These are phyloP conservation scores for Bucco capensis DNA, from an alignment of 2,113 vertebrate genomes.

Conservation along the genomic window DNA sequence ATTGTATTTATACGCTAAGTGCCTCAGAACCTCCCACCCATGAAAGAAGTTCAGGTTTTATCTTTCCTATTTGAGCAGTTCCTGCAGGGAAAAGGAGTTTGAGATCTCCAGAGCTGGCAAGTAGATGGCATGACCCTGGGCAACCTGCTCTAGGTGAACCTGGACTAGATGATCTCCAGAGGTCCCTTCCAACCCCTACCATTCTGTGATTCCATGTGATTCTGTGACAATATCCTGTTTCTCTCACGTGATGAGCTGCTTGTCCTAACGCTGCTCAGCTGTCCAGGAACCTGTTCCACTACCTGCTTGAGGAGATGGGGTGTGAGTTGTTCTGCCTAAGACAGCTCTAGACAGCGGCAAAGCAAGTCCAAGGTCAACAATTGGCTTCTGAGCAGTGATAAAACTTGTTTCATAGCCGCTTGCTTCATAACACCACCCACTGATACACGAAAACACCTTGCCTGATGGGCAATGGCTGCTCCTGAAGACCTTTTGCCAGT, in stretches of 20 bases:
- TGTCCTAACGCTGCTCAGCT: background rate
- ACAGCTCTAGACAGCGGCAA: background rate
- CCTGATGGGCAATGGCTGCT: background rate
- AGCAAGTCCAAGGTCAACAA: background rate
- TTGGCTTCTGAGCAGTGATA: background rate
- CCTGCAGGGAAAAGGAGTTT: background rate
- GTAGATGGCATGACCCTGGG: background rate
- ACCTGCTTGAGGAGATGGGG: background rate
- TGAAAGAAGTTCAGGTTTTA: background rate
- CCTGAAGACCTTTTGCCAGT: background rate
- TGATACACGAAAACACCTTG: background rate
- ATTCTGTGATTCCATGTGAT: background rate
- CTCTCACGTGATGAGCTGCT: fast-evolving
- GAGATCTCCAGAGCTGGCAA: background rate
- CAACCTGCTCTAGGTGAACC: background rate
- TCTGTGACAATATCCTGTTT: background rate
- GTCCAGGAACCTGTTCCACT: background rate
- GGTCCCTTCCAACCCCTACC: background rate
- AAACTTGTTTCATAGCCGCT: background rate
- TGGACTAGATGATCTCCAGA: background rate
- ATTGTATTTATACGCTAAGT: background rate
- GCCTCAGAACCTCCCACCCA: background rate
- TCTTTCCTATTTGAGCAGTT: background rate
- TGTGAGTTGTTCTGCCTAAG: background rate
- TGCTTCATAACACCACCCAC: background rate